A percentile compares a stretch with the other conserved stretches of the same genome.
Conservation (phyloP, 2,113 vertebrate species). For the Bujurquina vittata region DNA sequence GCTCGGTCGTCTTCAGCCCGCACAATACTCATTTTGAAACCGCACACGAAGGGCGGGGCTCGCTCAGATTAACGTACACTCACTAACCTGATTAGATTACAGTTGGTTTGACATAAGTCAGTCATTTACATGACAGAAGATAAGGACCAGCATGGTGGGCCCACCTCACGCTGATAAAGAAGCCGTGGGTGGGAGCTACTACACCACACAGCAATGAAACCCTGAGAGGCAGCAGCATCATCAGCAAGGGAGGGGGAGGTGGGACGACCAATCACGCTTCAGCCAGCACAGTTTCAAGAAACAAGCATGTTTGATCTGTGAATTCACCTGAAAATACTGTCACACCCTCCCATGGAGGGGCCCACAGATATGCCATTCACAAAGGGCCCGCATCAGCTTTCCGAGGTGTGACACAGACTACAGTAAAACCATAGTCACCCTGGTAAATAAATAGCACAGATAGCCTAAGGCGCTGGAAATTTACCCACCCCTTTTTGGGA, state of each 20-base stretch:
- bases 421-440: neutral
- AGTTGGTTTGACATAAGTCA: neutral
- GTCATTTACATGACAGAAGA: neutral
- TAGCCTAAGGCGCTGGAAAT: conserved; percentile 38
- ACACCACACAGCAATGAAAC: accelerated
- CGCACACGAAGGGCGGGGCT: neutral
- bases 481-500: conserved; percentile 10
- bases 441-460: neutral
- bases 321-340: neutral
- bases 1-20: accelerated
- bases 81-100: neutral
- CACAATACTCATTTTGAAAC: neutral
- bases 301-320: too few relatives aligned
- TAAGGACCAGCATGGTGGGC: neutral
- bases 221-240: neutral
- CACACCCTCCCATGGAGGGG: too few relatives aligned
- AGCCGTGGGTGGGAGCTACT: neutral
- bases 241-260: too few relatives aligned
- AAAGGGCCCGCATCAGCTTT: neutral
- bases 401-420: neutral
- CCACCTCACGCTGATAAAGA: neutral
- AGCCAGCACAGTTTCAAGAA: neutral
- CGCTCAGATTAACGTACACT: neutral
- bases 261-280: neutral
- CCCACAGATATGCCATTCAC: neutral